phyloP scores from a whole-genome alignment of 2,888 invertebrate species.

The Eupeodes luniger region DNA sequence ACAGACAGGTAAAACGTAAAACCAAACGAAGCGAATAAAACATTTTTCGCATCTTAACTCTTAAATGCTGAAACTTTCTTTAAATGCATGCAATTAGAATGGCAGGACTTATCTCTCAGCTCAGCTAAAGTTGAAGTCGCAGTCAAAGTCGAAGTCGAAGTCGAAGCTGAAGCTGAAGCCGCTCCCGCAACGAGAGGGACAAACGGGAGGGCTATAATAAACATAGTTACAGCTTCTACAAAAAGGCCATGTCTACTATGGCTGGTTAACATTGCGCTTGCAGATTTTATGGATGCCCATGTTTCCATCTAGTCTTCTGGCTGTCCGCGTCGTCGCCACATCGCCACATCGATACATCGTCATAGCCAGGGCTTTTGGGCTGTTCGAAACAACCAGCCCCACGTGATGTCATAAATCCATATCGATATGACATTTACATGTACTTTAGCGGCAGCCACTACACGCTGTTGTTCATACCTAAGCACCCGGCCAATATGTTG shows the following conservation, averaged over 20 bases:
- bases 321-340: conserved; percentile 9
- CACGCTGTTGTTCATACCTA: conserved; percentile 76
- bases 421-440: conserved; percentile 79
- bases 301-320: conserved; percentile 70
- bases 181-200: background rate
- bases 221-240: conserved; percentile 33
- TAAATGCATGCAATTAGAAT: conserved; percentile 76
- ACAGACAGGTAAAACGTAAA: conserved; percentile 29
- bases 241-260: conserved; percentile 29
- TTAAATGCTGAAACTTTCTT: conserved; percentile 70
- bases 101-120: conserved; percentile 69
- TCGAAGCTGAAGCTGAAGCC: background rate
- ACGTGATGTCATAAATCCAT: conserved; percentile 78
- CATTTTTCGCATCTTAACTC: conserved; percentile 70
- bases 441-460: conserved; percentile 79
- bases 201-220: background rate
- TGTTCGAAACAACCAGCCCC: conserved; percentile 59
- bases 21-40: conserved; percentile 62
- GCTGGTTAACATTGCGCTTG: conserved; percentile 56
- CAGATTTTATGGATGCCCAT: conserved; percentile 74
- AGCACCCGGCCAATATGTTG: conserved; percentile 72
- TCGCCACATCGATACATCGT: background rate
- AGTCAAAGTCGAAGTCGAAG: too few species aligned
- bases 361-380: conserved; percentile 31
- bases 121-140: too few species aligned